Conservation (phyloP, 2,797 vertebrate genomes). For the Chelon auratus region DNA sequence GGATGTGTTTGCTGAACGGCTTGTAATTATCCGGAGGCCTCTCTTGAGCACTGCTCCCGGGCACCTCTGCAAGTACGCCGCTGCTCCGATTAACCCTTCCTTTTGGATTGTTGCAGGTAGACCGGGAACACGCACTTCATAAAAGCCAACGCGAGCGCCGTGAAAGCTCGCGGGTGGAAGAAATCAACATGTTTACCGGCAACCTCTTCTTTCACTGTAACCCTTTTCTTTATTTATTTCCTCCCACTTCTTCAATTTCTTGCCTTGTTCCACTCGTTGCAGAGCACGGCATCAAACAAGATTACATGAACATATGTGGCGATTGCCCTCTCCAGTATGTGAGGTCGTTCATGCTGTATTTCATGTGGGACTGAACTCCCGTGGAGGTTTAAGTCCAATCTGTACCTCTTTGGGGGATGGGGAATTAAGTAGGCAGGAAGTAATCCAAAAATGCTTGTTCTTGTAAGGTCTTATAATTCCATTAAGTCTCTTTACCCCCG, state of each 20-base stretch:
- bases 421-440: constrained; percentile 53
- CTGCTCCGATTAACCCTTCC: constrained; percentile 51
- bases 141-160: constrained; percentile 26
- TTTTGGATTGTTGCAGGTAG: constrained; percentile 34
- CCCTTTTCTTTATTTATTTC: not conserved
- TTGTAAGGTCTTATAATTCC: constrained; percentile 62
- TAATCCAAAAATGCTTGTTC: constrained; percentile 70
- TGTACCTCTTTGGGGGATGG: constrained; percentile 56
- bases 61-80: constrained; percentile 57
- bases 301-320: constrained; percentile 26
- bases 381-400: constrained; percentile 56
- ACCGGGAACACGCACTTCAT: constrained; percentile 23
- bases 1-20: constrained; percentile 77
- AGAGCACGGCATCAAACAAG: constrained; percentile 17
- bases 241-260: not conserved
- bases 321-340: constrained; percentile 34
- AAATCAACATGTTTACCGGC: constrained; percentile 19
- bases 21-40: constrained; percentile 81
- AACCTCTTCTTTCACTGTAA: constrained; percentile 2
- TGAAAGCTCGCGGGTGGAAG: constrained; percentile 9
- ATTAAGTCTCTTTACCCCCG: constrained; percentile 59
- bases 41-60: constrained; percentile 74
- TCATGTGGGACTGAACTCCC: constrained; percentile 39
- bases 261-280: not conserved
- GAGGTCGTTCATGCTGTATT: constrained; percentile 44